Evolutionary conservation across 2,797 vertebrate genomes (phyloP), one percentile per base, ranked within the genome.

Genomic region (Periparus ater): DNA sequence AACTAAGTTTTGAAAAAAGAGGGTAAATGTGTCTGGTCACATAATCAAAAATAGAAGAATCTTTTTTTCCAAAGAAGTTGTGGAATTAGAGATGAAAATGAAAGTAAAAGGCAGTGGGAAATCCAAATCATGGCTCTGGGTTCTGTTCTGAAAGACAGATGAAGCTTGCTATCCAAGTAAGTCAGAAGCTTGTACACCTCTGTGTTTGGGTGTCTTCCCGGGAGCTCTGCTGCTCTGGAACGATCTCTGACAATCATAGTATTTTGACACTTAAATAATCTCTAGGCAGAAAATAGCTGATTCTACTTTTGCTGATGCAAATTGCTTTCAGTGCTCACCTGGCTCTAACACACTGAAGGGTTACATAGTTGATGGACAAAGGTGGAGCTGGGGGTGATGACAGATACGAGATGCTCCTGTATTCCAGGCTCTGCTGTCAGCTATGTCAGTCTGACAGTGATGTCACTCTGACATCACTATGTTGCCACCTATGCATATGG

Each of bases 71-170:
- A 13, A 47, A 78, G 26, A 53, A 62, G 19, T 3, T 20, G 7
- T 29, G 16, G 14, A 29, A 36, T 30, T 68, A 25, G 40, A 75
- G 42, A 21, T 51, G 45, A 62, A 82, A 79, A 38, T 3, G 7
- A 36, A 70, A 55, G 29, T 38, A 50, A 53, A 75, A 88, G 70
- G 30, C 44, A 65, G 12, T 16, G 30, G 22, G 72, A 78, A 32
- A 50, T 58, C 11, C 62, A 50, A 50, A 40, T 5, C 32, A 54
- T 40, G 47, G 26, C 18, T 53, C n/a, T 78, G 62, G 42, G 72
- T 13, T 22, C 21, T 2, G 0, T 53, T 79, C 51, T 36, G 58
- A 54, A 68, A 65, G 34, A 30, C 0, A 13, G 1, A 15, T 27
- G 26, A 75, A 75, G 51, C 38, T 71, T 50, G 22, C 48, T 48